Conservation (phyloP, 2,888 invertebrate species). For the Petrolisthes manimaculis region DNA sequence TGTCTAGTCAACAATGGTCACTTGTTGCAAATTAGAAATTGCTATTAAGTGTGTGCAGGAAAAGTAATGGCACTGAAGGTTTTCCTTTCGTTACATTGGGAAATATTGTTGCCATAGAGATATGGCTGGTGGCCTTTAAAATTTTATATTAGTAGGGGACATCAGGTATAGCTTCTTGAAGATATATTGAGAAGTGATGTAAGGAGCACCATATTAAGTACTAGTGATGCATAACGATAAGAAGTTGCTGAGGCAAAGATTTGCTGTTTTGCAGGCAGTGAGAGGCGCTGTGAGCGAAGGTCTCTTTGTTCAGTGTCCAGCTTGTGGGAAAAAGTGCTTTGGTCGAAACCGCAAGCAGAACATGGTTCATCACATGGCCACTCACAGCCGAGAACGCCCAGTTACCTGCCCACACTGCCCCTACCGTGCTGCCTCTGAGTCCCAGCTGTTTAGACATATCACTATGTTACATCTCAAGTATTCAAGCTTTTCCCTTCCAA, state of each 20-base stretch:
- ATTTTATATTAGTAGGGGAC: background rate
- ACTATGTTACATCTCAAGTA: constrained; percentile 57
- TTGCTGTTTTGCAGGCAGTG: constrained; percentile 61
- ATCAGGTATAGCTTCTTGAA: background rate
- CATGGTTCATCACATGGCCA: constrained; percentile 65
- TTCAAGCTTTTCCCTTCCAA: constrained; percentile 38
- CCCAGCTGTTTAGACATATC: constrained; percentile 63
- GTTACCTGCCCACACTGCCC: constrained; percentile 62
- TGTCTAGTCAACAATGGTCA: constrained; percentile 29
- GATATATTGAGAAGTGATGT: background rate
- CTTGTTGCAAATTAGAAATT: no score
- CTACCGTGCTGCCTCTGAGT: constrained; percentile 57
- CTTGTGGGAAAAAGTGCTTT: constrained; percentile 65
- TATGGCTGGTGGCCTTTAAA: background rate
- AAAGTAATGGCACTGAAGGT: no score
- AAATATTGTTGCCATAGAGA: no score
- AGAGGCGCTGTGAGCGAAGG: constrained; percentile 38
- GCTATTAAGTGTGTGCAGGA: no score
- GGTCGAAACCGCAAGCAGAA: constrained; percentile 65
- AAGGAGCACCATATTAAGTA: constrained; percentile 14
- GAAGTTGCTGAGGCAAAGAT: constrained; percentile 57
- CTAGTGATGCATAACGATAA: constrained; percentile 10
- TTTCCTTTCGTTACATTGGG: no score
- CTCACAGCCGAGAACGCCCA: constrained; percentile 62
- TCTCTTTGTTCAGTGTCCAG: constrained; percentile 58